Conservation (phyloP, 2,797 vertebrate species). For the Malurus splendens region DNA sequence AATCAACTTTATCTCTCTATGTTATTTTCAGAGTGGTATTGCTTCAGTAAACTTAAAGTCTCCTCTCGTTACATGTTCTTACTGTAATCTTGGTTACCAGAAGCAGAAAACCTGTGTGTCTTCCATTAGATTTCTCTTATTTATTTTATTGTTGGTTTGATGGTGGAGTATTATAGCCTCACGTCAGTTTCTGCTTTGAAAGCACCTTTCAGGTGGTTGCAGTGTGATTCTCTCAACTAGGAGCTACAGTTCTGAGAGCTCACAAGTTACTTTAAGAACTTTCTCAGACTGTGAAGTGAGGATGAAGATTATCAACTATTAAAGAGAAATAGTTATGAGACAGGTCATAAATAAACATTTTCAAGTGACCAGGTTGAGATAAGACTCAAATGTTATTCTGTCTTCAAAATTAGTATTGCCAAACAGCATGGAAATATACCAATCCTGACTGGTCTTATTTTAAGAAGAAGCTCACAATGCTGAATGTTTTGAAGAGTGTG, state of each 20-base stretch:
- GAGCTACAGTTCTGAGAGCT: background rate
- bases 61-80: background rate
- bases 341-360: background rate
- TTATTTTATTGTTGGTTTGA: background rate
- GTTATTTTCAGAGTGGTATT: background rate
- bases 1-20: background rate
- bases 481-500: background rate
- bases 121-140: background rate
- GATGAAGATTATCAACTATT: background rate
- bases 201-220: background rate
- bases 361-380: background rate
- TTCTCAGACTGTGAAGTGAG: background rate
- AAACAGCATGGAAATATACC: background rate
- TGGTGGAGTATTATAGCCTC: background rate
- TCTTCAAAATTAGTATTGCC: background rate
- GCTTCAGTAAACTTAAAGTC: background rate
- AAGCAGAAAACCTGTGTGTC: background rate
- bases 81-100: background rate
- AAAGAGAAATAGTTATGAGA: background rate
- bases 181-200: background rate
- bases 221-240: background rate
- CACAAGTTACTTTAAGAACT: background rate
- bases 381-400: background rate
- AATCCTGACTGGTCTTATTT: background rate
- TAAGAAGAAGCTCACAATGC: background rate